Evolutionary conservation across 1,140 invertebrate species (phyloP), one percentile per base, ranked within the genome.

Genomic region (Aporrectodea caliginosa): DNA sequence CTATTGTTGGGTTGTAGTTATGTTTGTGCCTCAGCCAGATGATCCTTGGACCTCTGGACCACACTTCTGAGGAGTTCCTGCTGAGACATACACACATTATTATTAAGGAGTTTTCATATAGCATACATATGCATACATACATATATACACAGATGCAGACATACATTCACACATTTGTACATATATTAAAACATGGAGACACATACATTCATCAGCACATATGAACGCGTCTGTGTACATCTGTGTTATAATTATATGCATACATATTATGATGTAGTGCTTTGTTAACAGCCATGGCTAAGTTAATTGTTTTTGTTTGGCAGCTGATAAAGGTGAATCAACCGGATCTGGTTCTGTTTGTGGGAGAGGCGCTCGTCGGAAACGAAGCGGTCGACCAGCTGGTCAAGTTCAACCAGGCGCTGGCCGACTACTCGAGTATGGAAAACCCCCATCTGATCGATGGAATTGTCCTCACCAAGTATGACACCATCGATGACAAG

Each of bases 341-440:
- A 84, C 98, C 98, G 0, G 98, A 99, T 90, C 90, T 99, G 81
- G 97, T 99, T 1, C 89, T 99, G 14, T 99, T 99, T 89, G 98
- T 99, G 2, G 98, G 98, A 0, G 98, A 99, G 89, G 98, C 98
- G 0, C 89, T 99, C 0, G 98, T 99, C 22, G 98, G 98, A n/a
- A 99, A 99, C 88, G 98, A 99, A 89, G 98, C 98, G 73, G 97
- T 99, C 32, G 98, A 99, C 90, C 98, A 99, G 88, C 90, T 99
- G 71, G 93, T 96, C 0, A 99, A 99, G 89, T 99, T 99, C 88
- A 99, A 99, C 90, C 94, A 98, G 87, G 96, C 97, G 1, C 89
- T 99, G 16, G 90, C 89, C 32, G 90, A 91, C 81, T 84, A 90
- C 82, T 89, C 90, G 32, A 94, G 96, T 89, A 92, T 95, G 73